phyloP scores from a whole-genome alignment of 2,113 vertebrate species.

The Rattus rattus region DNA sequence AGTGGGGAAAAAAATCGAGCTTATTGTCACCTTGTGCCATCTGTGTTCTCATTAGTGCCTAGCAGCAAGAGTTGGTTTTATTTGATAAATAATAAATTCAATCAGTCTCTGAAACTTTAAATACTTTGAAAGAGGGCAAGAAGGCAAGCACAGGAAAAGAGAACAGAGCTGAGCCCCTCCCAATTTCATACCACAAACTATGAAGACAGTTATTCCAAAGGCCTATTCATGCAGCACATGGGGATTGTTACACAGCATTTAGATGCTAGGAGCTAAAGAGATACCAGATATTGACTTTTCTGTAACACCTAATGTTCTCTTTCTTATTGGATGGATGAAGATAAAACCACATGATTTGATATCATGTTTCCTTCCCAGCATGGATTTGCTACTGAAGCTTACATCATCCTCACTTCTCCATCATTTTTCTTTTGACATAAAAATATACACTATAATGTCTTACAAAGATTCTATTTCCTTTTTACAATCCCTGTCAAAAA shows the following conservation, averaged over 20 bases:
- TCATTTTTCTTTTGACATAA: conserved; percentile 32
- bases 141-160: not conserved
- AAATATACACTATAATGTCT: not conserved
- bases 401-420: not conserved
- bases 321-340: conserved; percentile 60
- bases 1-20: not conserved
- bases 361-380: not conserved
- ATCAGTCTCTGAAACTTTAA: not conserved
- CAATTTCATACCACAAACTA: not conserved
- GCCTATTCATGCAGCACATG: not conserved
- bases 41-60: conserved; percentile 47
- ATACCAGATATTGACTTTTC: conserved; percentile 21
- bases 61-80: conserved; percentile 29
- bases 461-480: not conserved
- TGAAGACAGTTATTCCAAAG: not conserved
- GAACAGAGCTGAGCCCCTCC: not conserved
- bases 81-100: conserved; percentile 59
- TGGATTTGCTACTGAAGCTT: not conserved
- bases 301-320: not conserved
- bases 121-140: not conserved
- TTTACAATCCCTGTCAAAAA: not conserved
- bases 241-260: conserved; percentile 42
- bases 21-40: conserved; percentile 36
- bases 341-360: conserved; percentile 55
- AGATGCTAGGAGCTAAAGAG: conserved; percentile 8